These are phyloP conservation scores for Troides oblongomaculatus DNA, from an alignment of 2,888 invertebrate species.

Conservation along the genomic window DNA sequence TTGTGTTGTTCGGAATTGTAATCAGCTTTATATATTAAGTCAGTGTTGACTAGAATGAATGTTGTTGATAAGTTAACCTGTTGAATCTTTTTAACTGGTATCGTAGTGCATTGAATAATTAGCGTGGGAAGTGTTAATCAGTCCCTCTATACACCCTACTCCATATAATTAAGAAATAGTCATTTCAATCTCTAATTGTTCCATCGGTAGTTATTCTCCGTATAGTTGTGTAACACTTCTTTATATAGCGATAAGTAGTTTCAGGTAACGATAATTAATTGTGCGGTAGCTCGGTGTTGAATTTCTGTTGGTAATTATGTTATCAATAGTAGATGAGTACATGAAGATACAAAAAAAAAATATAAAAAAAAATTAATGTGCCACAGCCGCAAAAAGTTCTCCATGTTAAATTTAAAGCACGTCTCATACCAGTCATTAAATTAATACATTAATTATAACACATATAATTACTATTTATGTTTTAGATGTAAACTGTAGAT, in stretches of 20 bases:
- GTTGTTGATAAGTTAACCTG: constrained; percentile 49
- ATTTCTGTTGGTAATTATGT: constrained; percentile 30
- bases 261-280: constrained; percentile 31
- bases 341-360: constrained; percentile 20
- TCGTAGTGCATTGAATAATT: constrained; percentile 33
- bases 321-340: constrained; percentile 27
- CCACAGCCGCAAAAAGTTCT: constrained; percentile 49
- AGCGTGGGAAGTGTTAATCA: constrained; percentile 32
- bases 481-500: constrained; percentile 64
- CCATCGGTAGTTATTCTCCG: constrained; percentile 19
- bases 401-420: constrained; percentile 55
- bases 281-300: constrained; percentile 31
- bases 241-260: constrained; percentile 32
- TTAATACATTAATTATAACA: constrained; percentile 59
- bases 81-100: constrained; percentile 39
- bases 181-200: constrained; percentile 17
- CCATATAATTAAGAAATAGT: not conserved
- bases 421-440: constrained; percentile 73
- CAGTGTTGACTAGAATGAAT: constrained; percentile 45
- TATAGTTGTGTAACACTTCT: constrained; percentile 27
- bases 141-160: no score
- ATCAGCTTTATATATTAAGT: constrained; percentile 49
- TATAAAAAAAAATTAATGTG: constrained; percentile 37
- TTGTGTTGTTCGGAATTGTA: constrained; percentile 66
- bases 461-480: constrained; percentile 67